Evolutionary conservation across 2,797 vertebrate genomes (phyloP), one percentile per base, ranked within the genome.

Genomic region (Prunella strophiata): DNA sequence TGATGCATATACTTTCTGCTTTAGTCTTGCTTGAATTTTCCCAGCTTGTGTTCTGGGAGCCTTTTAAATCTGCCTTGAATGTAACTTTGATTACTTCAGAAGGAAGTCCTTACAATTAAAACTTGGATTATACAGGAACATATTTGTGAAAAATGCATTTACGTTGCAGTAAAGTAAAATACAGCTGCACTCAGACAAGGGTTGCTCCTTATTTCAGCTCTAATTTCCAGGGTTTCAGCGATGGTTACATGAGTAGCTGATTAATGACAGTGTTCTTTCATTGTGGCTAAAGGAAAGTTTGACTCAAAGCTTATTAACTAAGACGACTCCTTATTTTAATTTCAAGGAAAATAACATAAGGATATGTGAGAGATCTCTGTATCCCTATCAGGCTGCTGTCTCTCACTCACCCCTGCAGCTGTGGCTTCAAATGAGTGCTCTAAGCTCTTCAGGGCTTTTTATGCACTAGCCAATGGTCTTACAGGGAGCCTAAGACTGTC

Each of bases 81-180:
- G 11, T 70, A 86, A 66, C 57, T 94, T 95, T 96, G 88, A 96
- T 94, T 95, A 88, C 77, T 93, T 88, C 77, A 76, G 63, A 88
- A 92, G 59, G 68, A 88, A 91, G 83, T 85, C 43, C 40, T 88
- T 83, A 63, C 27, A 80, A 91, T 54, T 65, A 91, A 92, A 93
- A 85, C 82, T 89, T 72, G 67, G 22, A 80, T 71, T 93, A 83
- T 71, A 51, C 50, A 55, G 68, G 45, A 82, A 65, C 47, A 21
- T 87, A 83, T 91, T 94, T 85, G 16, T 83, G 32, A 92, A 94
- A 97, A 91, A 85, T 43, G n/a, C 50, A 89, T 82, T 86, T 80
- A 47, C 26, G 18, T 80, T 80, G 27, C 47, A 74, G 74, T 52
- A 88, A 71, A 67, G 43, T 7, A 87, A 93, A 91, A 83, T 90